These are phyloP conservation scores for Microcebus murinus DNA, from an alignment of 2,113 vertebrate species.

Conservation along the genomic window DNA sequence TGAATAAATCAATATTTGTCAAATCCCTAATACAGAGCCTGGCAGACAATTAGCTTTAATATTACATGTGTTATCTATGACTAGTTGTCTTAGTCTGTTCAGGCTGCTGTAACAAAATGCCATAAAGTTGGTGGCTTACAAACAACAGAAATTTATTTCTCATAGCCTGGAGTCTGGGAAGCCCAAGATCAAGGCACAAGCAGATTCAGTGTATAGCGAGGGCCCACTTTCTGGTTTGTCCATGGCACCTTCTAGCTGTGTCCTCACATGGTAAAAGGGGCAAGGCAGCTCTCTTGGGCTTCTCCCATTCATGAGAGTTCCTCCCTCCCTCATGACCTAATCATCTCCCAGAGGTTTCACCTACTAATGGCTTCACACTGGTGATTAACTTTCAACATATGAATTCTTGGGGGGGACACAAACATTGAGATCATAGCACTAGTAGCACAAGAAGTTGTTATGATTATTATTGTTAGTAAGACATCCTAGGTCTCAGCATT, in stretches of 20 bases:
- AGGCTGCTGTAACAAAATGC: neutral
- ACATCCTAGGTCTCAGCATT: neutral
- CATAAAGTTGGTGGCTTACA: neutral
- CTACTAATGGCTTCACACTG: neutral
- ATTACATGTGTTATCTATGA: neutral
- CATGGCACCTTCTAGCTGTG: neutral
- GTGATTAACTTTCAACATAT: neutral
- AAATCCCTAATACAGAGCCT: neutral
- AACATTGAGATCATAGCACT: neutral
- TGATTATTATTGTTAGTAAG: neutral
- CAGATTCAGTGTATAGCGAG: neutral
- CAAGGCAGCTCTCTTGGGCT: neutral
- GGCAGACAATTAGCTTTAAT: neutral
- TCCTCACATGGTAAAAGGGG: neutral
- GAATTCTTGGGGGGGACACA: neutral
- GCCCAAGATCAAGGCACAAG: neutral
- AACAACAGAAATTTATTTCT: neutral
- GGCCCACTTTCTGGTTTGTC: neutral
- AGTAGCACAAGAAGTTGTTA: neutral
- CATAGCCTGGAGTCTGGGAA: neutral
- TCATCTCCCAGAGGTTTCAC: neutral
- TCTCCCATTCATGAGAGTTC: neutral
- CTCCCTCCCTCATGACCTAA: neutral
- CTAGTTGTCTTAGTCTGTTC: neutral
- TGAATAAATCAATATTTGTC: neutral